Evolutionary conservation across 2,113 vertebrate genomes (phyloP), one percentile per base, ranked within the genome.

Genomic region (Orientallactaga bullata): DNA sequence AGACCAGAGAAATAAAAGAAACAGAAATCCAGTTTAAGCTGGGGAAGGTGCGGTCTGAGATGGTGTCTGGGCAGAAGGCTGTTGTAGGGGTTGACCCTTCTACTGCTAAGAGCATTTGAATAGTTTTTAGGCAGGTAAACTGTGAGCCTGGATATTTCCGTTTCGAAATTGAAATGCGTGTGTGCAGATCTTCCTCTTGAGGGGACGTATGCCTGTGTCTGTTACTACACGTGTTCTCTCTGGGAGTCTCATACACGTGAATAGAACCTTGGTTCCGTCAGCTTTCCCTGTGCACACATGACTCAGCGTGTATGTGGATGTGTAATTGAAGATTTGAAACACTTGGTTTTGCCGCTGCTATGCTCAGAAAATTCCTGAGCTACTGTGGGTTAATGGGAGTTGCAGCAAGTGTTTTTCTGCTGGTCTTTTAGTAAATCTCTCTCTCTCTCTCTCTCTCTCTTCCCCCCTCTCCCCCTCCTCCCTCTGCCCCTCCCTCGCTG

Each of bases 301-400:
- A 47, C 30, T 89, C 88, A 72, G 81, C 82, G 61, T 51, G 94
- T 10, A 30, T 74, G 47, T 42, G 15, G 77, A 69, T 87, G 11
- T 92, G 60, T 81, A 69, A 93, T 90, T 88, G 79, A 96, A 81
- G 28, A 73, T 94, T 93, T 92, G 71, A 78, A 93, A 68, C 47
- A 32, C 84, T 93, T 85, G 89, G 90, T 88, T 97, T 32, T 61
- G 95, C 83, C 81, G 71, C 74, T 92, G 80, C 37, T 91, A 32
- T 84, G 96, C 77, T 76, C 86, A 92, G 81, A 89, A 77, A 97
- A 97, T 97, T 97, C 78, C 92, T 92, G 80, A 96, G 68, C 96
- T 97, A 63, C 51, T 80, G 20, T 63, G 95, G 60, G 84, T 93
- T 96, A 97, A 97, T 87, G 39, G 91, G 66, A 93, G 83, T 95